Conservation (phyloP, 2,888 invertebrate genomes). For the Nipponacmea schrenckii region DNA sequence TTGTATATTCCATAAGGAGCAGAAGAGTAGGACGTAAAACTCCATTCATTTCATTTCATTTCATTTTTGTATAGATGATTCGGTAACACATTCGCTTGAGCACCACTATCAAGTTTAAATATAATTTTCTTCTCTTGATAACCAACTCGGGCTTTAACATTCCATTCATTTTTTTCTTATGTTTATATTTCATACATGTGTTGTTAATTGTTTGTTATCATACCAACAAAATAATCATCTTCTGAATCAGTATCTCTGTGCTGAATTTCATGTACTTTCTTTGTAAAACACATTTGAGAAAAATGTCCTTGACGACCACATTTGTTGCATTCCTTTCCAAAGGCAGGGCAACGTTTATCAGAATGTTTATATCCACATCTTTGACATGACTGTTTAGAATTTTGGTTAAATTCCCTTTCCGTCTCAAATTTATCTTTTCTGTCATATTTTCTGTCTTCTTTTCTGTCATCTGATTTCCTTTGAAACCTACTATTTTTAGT, state of each 20-base stretch:
- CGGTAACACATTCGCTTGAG: conserved; percentile 8
- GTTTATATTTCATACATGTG: too few species aligned
- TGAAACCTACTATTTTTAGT: background rate
- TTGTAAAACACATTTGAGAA: background rate
- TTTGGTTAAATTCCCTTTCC: background rate
- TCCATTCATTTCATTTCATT: background rate
- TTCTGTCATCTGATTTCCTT: background rate
- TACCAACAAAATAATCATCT: conserved; percentile 1
- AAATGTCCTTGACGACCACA: conserved; percentile 1
- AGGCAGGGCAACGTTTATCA: background rate
- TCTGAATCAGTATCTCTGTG: background rate
- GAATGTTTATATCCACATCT: background rate
- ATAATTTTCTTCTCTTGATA: background rate
- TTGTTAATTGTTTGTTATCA: background rate
- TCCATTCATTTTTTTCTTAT: background rate
- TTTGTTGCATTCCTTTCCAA: background rate
- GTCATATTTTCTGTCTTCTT: background rate
- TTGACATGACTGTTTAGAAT: background rate
- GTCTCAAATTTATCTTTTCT: background rate
- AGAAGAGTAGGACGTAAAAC: too few species aligned
- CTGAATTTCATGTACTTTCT: background rate
- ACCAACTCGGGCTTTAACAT: background rate
- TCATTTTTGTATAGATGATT: too few species aligned
- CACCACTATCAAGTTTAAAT: conserved; percentile 5
- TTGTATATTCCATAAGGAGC: too few species aligned